Percentiles rank a stretch among this genome's conserved stretches.
Evolutionary conservation across 2,797 vertebrate species (phyloP).

Genomic region (Moxostoma hubbsi): DNA sequence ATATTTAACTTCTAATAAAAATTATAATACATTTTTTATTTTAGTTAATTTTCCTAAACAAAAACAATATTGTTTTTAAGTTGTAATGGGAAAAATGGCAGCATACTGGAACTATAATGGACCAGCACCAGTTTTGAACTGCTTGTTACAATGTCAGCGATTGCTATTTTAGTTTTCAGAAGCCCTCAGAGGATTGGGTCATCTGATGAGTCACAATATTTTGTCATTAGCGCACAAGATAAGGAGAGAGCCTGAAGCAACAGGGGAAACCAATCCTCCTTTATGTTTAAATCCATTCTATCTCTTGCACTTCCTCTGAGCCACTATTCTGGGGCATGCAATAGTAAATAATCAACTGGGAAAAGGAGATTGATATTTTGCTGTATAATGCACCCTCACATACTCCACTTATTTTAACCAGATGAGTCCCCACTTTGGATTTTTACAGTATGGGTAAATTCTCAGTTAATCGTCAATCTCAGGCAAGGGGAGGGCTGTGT

Average conservation of each 20-base stretch:
- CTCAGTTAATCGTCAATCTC: slow-evolving; percentile 72
- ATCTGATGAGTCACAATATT: slow-evolving; percentile 48
- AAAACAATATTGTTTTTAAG: neutral
- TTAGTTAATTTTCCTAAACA: no score
- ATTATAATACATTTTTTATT: no score
- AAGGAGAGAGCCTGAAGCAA: slow-evolving; percentile 31
- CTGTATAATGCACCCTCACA: slow-evolving; percentile 59
- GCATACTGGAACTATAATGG: slow-evolving; percentile 8
- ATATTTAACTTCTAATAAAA: no score
- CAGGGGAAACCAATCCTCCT: slow-evolving; percentile 43
- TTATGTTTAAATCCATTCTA: slow-evolving; percentile 19
- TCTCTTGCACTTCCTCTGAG: slow-evolving; percentile 38
- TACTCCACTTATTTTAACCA: slow-evolving; percentile 75
- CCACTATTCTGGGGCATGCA: neutral
- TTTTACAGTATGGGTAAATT: slow-evolving; percentile 78
- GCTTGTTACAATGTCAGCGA: neutral
- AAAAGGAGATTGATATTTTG: no score
- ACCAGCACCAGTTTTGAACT: neutral
- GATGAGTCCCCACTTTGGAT: slow-evolving; percentile 71
- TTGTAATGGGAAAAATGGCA: neutral
- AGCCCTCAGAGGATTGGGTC: neutral
- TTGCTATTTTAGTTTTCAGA: neutral
- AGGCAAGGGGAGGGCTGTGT: slow-evolving; percentile 56
- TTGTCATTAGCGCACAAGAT: slow-evolving; percentile 36
- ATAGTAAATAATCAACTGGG: slow-evolving; percentile 42